A percentile compares a stretch with the other conserved stretches of the same genome.
These are phyloP conservation scores for Labia minor DNA, from an alignment of 2,888 invertebrate genomes.

Conservation along the genomic window DNA sequence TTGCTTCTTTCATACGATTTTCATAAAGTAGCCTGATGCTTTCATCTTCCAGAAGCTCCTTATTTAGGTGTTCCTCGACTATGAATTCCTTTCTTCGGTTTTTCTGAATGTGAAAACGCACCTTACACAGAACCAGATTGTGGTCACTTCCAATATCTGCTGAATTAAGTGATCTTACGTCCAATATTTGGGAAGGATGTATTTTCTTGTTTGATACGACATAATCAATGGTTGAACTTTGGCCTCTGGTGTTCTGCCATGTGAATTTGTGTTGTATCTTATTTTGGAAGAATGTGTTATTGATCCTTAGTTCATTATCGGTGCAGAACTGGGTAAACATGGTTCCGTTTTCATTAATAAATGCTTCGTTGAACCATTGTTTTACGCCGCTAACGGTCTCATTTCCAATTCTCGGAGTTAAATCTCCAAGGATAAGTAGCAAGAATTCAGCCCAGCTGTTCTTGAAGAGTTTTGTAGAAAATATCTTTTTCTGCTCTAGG, in stretches of 20 bases:
- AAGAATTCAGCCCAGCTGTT: not conserved
- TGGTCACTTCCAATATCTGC: not conserved
- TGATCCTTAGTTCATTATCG: not conserved
- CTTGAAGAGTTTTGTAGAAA: not conserved
- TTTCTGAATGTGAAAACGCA: not conserved
- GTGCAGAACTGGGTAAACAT: not conserved
- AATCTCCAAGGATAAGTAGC: not conserved
- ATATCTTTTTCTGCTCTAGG: not conserved
- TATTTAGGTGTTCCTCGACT: not conserved
- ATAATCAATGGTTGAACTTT: not conserved
- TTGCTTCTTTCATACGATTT: not conserved
- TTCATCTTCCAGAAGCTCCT: not conserved
- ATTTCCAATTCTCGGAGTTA: not conserved
- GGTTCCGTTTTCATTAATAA: not conserved
- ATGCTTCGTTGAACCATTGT: not conserved
- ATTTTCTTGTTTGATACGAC: constrained; percentile 1
- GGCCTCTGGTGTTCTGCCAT: constrained; percentile 1
- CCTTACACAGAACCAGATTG: not conserved
- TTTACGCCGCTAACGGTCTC: not conserved
- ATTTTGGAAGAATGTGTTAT: not conserved
- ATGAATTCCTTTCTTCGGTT: not conserved
- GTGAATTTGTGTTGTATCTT: not conserved
- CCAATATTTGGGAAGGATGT: not conserved
- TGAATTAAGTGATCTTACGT: not conserved
- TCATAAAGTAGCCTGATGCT: not conserved